Evolutionary conservation across 2,888 invertebrate genomes (phyloP), one percentile per base, ranked within the genome.

Genomic region (Onchidella celtica): DNA sequence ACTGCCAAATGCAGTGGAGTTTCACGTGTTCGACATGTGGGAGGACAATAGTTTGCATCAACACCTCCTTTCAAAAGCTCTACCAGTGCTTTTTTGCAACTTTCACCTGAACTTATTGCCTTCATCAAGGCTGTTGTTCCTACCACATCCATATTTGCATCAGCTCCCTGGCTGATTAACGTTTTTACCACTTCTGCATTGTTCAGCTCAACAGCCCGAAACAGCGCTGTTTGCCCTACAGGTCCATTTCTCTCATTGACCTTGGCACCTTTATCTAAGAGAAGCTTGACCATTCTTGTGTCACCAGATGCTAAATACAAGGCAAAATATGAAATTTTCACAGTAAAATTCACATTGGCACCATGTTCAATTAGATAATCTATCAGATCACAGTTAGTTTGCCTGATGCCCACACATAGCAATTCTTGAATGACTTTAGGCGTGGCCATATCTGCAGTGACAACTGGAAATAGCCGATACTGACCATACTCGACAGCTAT

Each of bases 1-100:
- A 77, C 21, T 11, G 77, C 27, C 34, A 66, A 21, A 68, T 77
- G 55, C 57, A 77, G 27, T 55, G 77, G 47, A 66, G 9, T 66
- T 6, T 47, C 47, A 47, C 47, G 47, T 27, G 4, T 2, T 14
- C 11, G n/a, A 36, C 36, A 9, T 27, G 21, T n/a, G 14, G 77
- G 21, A 6, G 11, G 4, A 2, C 32, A n/a, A 55, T 55, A 77
- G 57, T 68, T 77, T 32, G 59, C 55, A 68, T 66, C 77, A 66
- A 24, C 36, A 68, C 77, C 77, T 55, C 36, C 32, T 3, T 57
- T 34, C 24, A 77, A 36, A 17, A 77, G 57, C 14, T 34, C 55
- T 3, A 36, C 36, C 34, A 77, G 4, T 36, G 57, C 77, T 57
- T 57, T 29, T 36, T 2, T 32, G 3, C 66, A 14, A 0, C 34